Evolutionary conservation across 2,888 invertebrate species (phyloP), one percentile per base, ranked within the genome.

Genomic region (Sinopyrophorus schimmeli): DNA sequence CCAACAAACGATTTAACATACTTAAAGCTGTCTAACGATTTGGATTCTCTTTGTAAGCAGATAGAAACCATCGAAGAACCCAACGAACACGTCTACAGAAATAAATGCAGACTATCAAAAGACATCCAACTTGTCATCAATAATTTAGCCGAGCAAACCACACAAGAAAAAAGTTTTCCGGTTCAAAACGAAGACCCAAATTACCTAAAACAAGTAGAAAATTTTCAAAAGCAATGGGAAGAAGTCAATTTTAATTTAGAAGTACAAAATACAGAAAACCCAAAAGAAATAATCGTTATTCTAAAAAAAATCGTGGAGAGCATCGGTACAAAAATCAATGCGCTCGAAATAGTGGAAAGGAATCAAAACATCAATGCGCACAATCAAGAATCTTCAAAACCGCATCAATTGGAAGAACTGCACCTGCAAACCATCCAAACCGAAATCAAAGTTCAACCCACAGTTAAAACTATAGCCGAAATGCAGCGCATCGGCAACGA

Each of bases 121-220:
- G 40, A 37, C 3, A 56, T 58, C 15, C 55, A 60, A 37, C 35
- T 24, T 5, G 40, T 52, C 26, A 18, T 62, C n/a, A 57, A 54
- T 28, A 18, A 10, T 7, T 43, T 60, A 23, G 14, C 28, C 1
- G 26, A 53, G 16, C 47, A 48, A 1, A 39, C 53, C 12, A 51
- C 46, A n/a, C 39, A 24, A 1, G 15, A 16, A 9, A 24, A 35
- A 15, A 27, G 10, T 5, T 5, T 6, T 11, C 3, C 21, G 1
- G 6, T 17, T 9, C 12, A 6, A 3, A 11, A 5, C 7, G 39
- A 40, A 1, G 34, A 39, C 0, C 30, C 44, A 2, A 43, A 51
- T 9, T 15, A 47, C 5, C 16, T 43, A 1, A 47, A 47, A 14
- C 47, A 54, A 38, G 43, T 47, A 1, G 46, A 39, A 31, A 47